Evolutionary conservation across 1,140 invertebrate species (phyloP).

Genomic region (Gonioctena quinquepunctata): DNA sequence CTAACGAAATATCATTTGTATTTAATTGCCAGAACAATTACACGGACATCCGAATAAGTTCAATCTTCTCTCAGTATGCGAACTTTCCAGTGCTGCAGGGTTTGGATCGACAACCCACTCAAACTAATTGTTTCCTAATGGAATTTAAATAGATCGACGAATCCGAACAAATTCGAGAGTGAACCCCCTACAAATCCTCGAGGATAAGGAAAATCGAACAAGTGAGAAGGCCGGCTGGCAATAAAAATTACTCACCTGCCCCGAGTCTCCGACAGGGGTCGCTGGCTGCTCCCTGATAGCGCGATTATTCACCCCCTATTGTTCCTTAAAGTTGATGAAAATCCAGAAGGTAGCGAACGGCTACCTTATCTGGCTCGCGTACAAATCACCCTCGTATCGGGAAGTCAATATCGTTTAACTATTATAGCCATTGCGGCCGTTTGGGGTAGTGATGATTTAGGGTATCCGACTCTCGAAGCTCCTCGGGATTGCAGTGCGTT

Average conservation of each 20-base stretch:
- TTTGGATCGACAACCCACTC: background rate
- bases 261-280: conserved; percentile 4
- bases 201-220: background rate
- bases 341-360: conserved; percentile 25
- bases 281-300: conserved; percentile 26
- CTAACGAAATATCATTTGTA: no score
- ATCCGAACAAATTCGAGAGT: no score
- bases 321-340: conserved; percentile 38
- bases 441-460: conserved; percentile 16
- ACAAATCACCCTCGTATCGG: conserved; percentile 37
- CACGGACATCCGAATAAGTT: no score
- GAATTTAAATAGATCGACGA: background rate
- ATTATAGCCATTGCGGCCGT: conserved; percentile 21
- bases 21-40: no score
- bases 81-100: no score
- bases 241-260: conserved; percentile 14
- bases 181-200: background rate
- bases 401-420: conserved; percentile 42
- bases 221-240: background rate
- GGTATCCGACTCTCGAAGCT: background rate
- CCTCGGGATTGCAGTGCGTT: background rate
- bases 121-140: background rate
- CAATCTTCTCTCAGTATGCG: no score
- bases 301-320: conserved; percentile 37
- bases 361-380: conserved; percentile 35